A percentile compares a stretch with the other conserved stretches of the same genome.
phyloP scores from a whole-genome alignment of 2,888 invertebrate species.

The Xestia sexstrigata region DNA sequence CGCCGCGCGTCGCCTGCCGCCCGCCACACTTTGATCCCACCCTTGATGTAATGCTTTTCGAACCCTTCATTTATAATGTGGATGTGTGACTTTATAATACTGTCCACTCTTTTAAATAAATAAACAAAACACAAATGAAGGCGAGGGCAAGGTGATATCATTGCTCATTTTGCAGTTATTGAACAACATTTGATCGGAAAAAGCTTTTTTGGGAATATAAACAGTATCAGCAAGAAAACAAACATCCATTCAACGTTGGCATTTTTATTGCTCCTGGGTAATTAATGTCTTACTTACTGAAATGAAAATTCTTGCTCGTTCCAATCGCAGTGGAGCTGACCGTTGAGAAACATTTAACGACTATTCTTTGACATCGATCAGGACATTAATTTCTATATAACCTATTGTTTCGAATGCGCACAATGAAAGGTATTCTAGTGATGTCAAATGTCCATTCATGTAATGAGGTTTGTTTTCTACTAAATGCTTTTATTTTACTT shows the following conservation, averaged over 20 bases:
- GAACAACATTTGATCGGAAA: slow-evolving; percentile 24
- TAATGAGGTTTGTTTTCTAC: slow-evolving; percentile 31
- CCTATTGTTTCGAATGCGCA: slow-evolving; percentile 78
- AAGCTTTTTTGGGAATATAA: slow-evolving; percentile 18
- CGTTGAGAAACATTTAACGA: slow-evolving; percentile 67
- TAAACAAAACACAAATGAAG: slow-evolving; percentile 8
- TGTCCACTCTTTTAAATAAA: slow-evolving; percentile 21
- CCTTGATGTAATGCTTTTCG: slow-evolving; percentile 65
- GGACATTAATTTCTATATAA: slow-evolving; percentile 79
- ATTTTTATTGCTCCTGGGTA: slow-evolving; percentile 53
- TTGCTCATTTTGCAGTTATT: slow-evolving; percentile 25
- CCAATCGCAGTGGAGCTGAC: slow-evolving; percentile 39
- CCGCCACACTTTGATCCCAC: slow-evolving; percentile 79
- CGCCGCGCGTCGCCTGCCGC: slow-evolving; percentile 45
- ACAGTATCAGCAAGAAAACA: slow-evolving; percentile 35
- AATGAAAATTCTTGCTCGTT: slow-evolving; percentile 56
- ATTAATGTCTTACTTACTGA: slow-evolving; percentile 59
- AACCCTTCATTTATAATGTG: slow-evolving; percentile 66
- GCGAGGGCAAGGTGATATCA: slow-evolving; percentile 28
- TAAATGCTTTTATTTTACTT: slow-evolving; percentile 22
- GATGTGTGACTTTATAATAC: slow-evolving; percentile 56
- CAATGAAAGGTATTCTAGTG: slow-evolving; percentile 75
- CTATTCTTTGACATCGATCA: slow-evolving; percentile 74
- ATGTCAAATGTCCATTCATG: slow-evolving; percentile 37
- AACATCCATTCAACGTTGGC: slow-evolving; percentile 39